These are phyloP conservation scores for Hucho hucho DNA, from an alignment of 2,113 vertebrate genomes.

Conservation along the genomic window DNA sequence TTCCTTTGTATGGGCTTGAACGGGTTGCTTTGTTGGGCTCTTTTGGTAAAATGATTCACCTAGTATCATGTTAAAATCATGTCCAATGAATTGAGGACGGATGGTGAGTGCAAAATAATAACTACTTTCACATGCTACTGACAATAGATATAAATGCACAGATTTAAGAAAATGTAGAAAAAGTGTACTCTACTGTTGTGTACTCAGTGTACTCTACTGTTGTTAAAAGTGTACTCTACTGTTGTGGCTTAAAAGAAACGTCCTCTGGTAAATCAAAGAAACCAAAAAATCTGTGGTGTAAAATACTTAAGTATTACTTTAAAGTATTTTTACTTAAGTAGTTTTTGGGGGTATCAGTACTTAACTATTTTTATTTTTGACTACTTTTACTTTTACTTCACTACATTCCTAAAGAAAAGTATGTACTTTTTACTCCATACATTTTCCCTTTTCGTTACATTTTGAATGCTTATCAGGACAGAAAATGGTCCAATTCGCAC, in stretches of 20 bases:
- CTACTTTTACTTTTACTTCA: too few species aligned
- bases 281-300: too few species aligned
- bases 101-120: conserved; percentile 50
- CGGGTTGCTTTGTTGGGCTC: neutral
- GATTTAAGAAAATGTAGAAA: conserved; percentile 16
- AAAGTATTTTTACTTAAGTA: too few species aligned
- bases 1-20: conserved; percentile 33
- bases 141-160: conserved; percentile 8
- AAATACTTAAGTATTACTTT: too few species aligned
- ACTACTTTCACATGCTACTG: conserved; percentile 24
- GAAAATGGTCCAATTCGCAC: too few species aligned
- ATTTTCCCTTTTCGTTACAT: too few species aligned
- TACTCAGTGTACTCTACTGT: neutral
- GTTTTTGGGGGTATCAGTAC: too few species aligned
- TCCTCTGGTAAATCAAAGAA: too few species aligned
- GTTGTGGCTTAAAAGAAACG: conserved; percentile 20
- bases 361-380: too few species aligned
- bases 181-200: neutral
- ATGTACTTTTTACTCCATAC: too few species aligned
- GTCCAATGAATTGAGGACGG: conserved; percentile 27
- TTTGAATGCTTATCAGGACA: too few species aligned
- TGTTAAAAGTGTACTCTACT: conserved; percentile 4
- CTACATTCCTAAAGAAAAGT: too few species aligned
- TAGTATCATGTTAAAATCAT: conserved; percentile 17
- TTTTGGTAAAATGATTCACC: conserved; percentile 35